phyloP scores from a whole-genome alignment of 2,888 invertebrate genomes.

The Parnassius orleans region DNA sequence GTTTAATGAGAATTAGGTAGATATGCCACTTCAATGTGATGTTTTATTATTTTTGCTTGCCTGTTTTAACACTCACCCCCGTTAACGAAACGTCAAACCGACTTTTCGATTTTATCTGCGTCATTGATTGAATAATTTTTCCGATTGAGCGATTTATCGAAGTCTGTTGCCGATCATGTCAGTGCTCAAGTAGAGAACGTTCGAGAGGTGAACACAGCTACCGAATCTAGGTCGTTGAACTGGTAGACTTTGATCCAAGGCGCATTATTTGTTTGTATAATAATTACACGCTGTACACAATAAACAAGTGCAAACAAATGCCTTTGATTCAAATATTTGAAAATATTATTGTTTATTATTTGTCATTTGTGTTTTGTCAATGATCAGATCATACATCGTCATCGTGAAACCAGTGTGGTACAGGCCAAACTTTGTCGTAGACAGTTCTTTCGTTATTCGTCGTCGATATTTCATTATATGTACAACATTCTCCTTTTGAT shows the following conservation, averaged over 20 bases:
- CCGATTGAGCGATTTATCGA: conserved; percentile 11
- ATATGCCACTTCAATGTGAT: no score
- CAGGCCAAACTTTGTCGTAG: background rate
- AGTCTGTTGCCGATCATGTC: background rate
- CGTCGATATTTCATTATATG: no score
- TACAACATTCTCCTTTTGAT: no score
- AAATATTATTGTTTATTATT: background rate
- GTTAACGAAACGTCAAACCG: background rate
- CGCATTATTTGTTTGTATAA: conserved; percentile 17
- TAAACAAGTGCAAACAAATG: conserved; percentile 1
- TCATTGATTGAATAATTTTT: conserved; percentile 4
- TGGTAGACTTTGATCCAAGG: conserved; percentile 5
- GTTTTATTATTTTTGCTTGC: no score
- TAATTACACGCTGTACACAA: conserved; percentile 6
- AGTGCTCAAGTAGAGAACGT: conserved; percentile 8
- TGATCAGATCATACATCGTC: background rate
- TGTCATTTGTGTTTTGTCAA: background rate
- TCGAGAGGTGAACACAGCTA: conserved; percentile 5
- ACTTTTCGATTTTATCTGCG: background rate
- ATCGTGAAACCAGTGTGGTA: background rate
- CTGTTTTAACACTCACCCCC: no score
- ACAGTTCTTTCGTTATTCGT: no score
- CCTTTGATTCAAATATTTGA: conserved; percentile 3
- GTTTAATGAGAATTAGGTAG: no score
- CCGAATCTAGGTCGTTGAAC: conserved; percentile 16